Conservation (phyloP, 2,888 invertebrate species). For the Polydrusus cervinus region DNA sequence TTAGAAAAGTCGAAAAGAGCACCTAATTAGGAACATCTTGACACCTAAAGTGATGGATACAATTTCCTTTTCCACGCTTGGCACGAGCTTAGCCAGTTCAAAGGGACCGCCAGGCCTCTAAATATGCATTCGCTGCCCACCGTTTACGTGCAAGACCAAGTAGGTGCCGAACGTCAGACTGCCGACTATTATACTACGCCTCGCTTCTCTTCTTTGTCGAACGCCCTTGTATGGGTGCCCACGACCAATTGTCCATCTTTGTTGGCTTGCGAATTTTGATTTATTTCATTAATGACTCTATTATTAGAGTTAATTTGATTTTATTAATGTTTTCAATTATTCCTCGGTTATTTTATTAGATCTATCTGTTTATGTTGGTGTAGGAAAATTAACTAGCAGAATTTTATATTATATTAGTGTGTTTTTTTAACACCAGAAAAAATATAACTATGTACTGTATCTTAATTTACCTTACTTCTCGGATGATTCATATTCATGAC, state of each 20-base stretch:
- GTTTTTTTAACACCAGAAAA: too few species aligned
- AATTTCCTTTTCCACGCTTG: conserved; percentile 46
- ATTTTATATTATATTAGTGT: neutral
- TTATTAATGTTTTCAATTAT: conserved; percentile 19
- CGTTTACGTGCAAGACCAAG: conserved; percentile 46
- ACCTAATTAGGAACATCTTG: conserved; percentile 47
- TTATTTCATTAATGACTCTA: conserved; percentile 33
- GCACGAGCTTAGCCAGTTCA: conserved; percentile 38
- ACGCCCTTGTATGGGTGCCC: conserved; percentile 42
- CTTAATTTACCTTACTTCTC: too few species aligned
- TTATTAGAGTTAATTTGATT: conserved; percentile 29
- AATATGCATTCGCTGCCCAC: conserved; percentile 48
- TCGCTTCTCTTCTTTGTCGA: conserved; percentile 39
- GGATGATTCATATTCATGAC: too few species aligned
- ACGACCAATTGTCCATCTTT: conserved; percentile 25
- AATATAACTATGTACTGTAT: too few species aligned
- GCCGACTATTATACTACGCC: conserved; percentile 38
- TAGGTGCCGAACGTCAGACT: conserved; percentile 47
- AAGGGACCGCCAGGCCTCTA: conserved; percentile 26
- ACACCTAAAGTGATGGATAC: conserved; percentile 42
- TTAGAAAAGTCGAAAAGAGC: conserved; percentile 26
- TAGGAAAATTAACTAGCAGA: neutral
- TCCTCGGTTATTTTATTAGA: neutral
- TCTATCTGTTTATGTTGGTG: neutral
- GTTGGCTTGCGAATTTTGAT: conserved; percentile 24